These are phyloP conservation scores for Protaetia brevitarsis DNA, from an alignment of 1,140 invertebrate genomes.

Conservation along the genomic window DNA sequence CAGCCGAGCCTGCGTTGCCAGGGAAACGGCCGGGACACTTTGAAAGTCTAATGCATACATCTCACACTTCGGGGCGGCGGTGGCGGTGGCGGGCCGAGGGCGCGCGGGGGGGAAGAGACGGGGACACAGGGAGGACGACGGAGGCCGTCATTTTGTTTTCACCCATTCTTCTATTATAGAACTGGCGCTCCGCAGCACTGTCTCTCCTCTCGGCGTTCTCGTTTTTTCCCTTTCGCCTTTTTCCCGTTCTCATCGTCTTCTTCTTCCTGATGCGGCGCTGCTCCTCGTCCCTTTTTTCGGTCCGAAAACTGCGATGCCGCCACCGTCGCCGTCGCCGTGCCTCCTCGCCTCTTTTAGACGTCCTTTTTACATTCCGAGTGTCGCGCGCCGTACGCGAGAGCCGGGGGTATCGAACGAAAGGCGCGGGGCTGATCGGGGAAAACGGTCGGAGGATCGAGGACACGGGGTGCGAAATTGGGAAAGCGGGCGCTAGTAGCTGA, in stretches of 20 bases:
- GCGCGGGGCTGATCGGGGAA: slow-evolving; percentile 3
- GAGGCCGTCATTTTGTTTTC: slow-evolving; percentile 44
- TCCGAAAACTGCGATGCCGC: background rate
- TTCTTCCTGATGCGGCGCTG: background rate
- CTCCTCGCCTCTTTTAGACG: slow-evolving; percentile 3
- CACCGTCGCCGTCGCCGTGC: background rate
- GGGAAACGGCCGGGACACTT: slow-evolving; percentile 50
- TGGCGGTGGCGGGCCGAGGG: slow-evolving; percentile 33
- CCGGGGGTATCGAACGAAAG: slow-evolving; percentile 23
- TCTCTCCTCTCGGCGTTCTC: slow-evolving; percentile 24
- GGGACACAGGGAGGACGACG: slow-evolving; percentile 28
- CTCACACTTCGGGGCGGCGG: slow-evolving; percentile 48
- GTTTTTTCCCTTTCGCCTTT: slow-evolving; percentile 25
- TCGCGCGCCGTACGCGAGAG: slow-evolving; percentile 27
- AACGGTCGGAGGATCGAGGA: background rate
- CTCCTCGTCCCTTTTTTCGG: background rate
- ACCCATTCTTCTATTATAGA: slow-evolving; percentile 42
- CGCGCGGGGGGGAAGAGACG: slow-evolving; percentile 24
- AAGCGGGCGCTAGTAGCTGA: background rate
- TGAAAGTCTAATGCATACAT: slow-evolving; percentile 51
- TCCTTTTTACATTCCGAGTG: slow-evolving; percentile 28
- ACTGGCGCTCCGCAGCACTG: slow-evolving; percentile 32
- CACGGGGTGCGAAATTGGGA: slow-evolving; percentile 8
- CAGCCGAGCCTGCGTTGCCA: slow-evolving; percentile 47
- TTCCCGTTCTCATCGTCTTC: slow-evolving; percentile 11